Evolutionary conservation across 2,888 invertebrate genomes (phyloP), one percentile per base, ranked within the genome.

Genomic region (Drosophila fungiperda): DNA sequence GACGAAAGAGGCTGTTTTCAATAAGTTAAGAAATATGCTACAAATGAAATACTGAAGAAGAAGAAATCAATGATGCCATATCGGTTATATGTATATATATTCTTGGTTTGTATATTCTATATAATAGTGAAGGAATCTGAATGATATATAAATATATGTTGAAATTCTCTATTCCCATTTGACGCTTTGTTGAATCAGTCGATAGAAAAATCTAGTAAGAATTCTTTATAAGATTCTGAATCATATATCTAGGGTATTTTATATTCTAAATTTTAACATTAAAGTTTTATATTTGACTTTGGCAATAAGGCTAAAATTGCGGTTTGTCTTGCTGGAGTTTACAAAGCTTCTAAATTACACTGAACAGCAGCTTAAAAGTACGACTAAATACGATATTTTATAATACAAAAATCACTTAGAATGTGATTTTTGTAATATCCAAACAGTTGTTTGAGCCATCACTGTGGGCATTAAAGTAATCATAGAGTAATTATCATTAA

Each of bases 271-370:
- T 17, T 35, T 8, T 3, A 1, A 7, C 0, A 3, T 12, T 1
- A 7, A 15, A 1, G n/a, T 23, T n/a, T 12, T 17, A n/a, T 15
- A 77, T 78, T 71, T 83, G 80, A 90, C 83, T 90, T 82, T 29
- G 67, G 59, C 65, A 73, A 76, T 69, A 49, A 29, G 35, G 49
- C 15, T 29, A 7, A 50, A 58, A 29, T 70, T 70, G 68, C 57
- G 58, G 52, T 58, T 68, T 70, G 33, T 48, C 55, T 33, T 40
- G 59, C 64, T 62, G 61, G 73, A 78, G 45, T 23, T 78, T 78
- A 64, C 36, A 55, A 48, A 45, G 42, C 40, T 54, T 63, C 52
- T 20, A 52, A 63, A 65, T 53, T 62, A 78, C 78, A 82, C 82
- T 70, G 1, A 1, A 9, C 78, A 15, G 29, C 78, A 81, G 20